These are phyloP conservation scores for Aurelia sp. DNA, from an alignment of 30 jellyfish, hydroid and myxozoan genomes.

Conservation along the genomic window DNA sequence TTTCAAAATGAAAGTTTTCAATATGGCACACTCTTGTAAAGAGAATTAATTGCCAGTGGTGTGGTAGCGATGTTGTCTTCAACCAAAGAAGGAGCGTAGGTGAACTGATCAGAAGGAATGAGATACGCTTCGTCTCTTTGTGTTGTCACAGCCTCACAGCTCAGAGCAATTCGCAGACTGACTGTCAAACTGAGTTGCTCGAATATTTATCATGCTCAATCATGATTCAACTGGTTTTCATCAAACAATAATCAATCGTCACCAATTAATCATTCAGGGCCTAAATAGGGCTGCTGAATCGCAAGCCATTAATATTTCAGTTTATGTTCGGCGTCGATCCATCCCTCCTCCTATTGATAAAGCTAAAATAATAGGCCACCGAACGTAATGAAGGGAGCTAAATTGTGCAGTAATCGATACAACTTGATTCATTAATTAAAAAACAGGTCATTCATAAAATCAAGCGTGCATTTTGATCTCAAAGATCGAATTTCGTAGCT, in stretches of 20 bases:
- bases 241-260: too few species aligned
- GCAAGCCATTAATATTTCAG: neutral
- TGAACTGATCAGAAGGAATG: neutral
- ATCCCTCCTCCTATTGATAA: neutral
- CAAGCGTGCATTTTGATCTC: conserved; percentile 10
- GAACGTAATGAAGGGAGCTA: neutral
- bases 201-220: neutral
- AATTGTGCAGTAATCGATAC: neutral
- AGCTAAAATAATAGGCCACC: neutral
- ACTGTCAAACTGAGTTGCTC: neutral
- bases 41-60: conserved; percentile 17
- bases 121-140: neutral
- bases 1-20: conserved; percentile 31
- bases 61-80: neutral
- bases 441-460: neutral
- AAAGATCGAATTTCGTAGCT: neutral
- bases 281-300: neutral
- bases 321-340: conserved; percentile 4
- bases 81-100: neutral
- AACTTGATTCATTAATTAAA: conserved; percentile 2
- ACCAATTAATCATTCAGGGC: neutral
- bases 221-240: too few species aligned
- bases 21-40: conserved; percentile 54
- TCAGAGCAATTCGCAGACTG: neutral
- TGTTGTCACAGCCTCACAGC: neutral